Evolutionary conservation across 2,888 invertebrate species (phyloP), one percentile per base, ranked within the genome.

Genomic region (Spodoptera littoralis): DNA sequence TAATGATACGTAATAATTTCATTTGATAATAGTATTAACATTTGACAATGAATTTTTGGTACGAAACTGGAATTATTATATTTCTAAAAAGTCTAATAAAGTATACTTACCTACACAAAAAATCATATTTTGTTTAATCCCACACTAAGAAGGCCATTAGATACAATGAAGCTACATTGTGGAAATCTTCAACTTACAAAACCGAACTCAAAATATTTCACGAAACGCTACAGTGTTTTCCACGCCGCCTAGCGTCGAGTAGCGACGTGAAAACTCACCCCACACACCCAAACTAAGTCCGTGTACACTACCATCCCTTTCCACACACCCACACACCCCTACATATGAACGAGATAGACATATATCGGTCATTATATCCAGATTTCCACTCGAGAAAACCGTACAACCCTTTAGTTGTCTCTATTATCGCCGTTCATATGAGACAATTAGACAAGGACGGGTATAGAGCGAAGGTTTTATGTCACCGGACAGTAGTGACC

Each of bases 181-280:
- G 45, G n/a, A 62, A 70, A 77, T 76, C 79, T 76, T 60, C 30
- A 48, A 64, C 46, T 13, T 13, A 60, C 51, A 67, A 18, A 48
- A 63, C 48, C 6, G 22, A 75, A 80, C 60, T 50, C 30, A 47
- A 55, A 60, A 61, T 51, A 41, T 36, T 56, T 46, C 49, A 49
- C 58, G 8, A 64, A 57, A 57, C 36, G 49, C 58, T 41, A 60
- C 56, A 64, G 46, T 57, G 75, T 81, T 86, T 85, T 81, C 84
- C 85, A 80, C 92, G 94, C 94, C 92, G 87, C 87, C 94, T 93
- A 88, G 90, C 87, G 94, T 84, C 85, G 92, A 93, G 92, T 94
- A 93, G 94, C 91, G 81, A 73, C 76, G 76, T 70, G 84, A 84
- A 88, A 87, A 84, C 77, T 75, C 80, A 83, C 78, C 73, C 77